Percentiles rank a stretch among this genome's conserved stretches.
These are phyloP conservation scores for Zaprionus capensis DNA, from an alignment of 1,140 invertebrate genomes.

Conservation along the genomic window DNA sequence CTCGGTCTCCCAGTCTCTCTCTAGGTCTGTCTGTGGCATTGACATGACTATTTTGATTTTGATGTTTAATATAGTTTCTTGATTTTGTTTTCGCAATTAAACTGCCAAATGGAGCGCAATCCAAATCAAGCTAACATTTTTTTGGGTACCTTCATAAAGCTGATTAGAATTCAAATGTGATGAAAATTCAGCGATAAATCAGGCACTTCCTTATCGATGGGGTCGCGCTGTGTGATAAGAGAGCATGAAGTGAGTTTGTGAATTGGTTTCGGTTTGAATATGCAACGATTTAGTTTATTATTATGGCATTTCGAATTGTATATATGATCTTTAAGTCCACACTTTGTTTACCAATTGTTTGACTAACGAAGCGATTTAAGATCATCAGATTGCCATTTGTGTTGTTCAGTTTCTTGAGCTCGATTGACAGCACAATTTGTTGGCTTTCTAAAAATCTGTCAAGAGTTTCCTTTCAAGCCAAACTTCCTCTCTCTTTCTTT, in stretches of 20 bases:
- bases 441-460: conserved; percentile 43
- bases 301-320: not conserved
- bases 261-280: too few relatives aligned
- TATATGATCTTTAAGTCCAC: not conserved
- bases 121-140: conserved; percentile 1
- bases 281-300: not conserved
- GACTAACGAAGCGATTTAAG: not conserved
- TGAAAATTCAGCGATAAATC: not conserved
- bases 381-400: conserved; percentile 14
- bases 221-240: not conserved
- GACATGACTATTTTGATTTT: conserved; percentile 50
- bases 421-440: conserved; percentile 23
- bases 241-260: not conserved
- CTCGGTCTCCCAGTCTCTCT: not conserved
- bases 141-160: conserved; percentile 19
- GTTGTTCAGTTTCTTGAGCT: conserved; percentile 27
- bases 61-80: conserved; percentile 38
- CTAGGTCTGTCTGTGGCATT: conserved; percentile 27
- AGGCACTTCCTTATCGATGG: conserved; percentile 1
- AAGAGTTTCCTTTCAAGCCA: conserved; percentile 40
- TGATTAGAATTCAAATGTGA: conserved; percentile 45
- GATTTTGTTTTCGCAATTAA: conserved; percentile 45
- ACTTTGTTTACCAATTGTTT: not conserved
- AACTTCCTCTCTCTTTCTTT: conserved; percentile 3
- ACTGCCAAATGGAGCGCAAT: conserved; percentile 49